Percentiles rank a stretch among this genome's conserved stretches.
Evolutionary conservation across 2,113 vertebrate species (phyloP).

Genomic region (Cyprinus carpio): DNA sequence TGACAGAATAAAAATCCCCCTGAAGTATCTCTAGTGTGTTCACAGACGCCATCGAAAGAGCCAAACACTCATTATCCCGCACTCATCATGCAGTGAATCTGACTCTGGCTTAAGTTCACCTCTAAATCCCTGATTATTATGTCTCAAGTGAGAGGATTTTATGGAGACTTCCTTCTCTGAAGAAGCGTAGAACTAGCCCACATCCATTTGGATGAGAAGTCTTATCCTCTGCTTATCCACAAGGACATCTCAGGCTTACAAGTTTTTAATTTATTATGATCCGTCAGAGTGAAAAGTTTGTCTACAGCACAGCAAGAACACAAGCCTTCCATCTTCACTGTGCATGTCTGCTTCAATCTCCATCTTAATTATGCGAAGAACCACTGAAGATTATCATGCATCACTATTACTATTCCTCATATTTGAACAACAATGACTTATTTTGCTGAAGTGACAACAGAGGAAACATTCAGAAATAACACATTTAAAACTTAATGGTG

Average conservation of each 20-base stretch:
- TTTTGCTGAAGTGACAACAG: too few species aligned
- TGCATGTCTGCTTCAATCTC: neutral
- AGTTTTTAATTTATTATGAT: constrained; percentile 32
- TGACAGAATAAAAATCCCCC: neutral
- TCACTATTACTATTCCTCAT: neutral
- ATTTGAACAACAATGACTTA: too few species aligned
- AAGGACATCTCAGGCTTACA: constrained; percentile 27
- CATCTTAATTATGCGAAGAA: neutral
- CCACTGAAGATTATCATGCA: neutral
- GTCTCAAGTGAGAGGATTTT: constrained; percentile 22
- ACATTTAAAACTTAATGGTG: too few species aligned
- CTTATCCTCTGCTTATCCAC: constrained; percentile 25
- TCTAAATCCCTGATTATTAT: constrained; percentile 44
- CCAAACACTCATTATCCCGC: neutral
- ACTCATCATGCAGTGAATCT: constrained; percentile 16
- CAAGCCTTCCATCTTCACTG: too few species aligned
- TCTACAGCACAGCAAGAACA: neutral
- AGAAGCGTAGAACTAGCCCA: neutral
- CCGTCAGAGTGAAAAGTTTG: constrained; percentile 4
- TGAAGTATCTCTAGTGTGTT: constrained; percentile 22
- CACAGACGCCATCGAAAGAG: neutral
- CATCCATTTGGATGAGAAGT: neutral
- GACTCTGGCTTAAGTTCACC: constrained; percentile 13
- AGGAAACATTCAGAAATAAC: too few species aligned
- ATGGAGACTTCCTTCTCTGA: neutral